Evolutionary conservation across 2,888 invertebrate species (phyloP), one percentile per base, ranked within the genome.

Genomic region (Plemyria rubiginata): DNA sequence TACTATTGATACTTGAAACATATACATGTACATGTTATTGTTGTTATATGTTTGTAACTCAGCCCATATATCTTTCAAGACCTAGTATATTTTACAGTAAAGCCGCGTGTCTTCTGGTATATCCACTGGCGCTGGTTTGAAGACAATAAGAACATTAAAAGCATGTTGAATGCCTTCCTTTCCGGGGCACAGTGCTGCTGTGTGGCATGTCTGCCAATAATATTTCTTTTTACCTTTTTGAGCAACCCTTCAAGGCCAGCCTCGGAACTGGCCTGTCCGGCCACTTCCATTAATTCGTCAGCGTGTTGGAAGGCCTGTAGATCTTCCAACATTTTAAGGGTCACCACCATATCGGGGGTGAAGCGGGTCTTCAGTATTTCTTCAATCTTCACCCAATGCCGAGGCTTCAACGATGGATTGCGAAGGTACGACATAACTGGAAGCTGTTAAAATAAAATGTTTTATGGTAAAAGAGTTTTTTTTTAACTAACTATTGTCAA

Each of bases 351-450:
- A 32, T 96, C 96, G 0, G 95, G 94, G 43, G 94, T 94, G 74
- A 97, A 95, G 72, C 96, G 96, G n/a, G 95, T 94, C 65, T 94
- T 93, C 0, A 98, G 81, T 12, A 96, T 87, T 13, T 94, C 94
- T 78, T 98, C 97, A 49, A 98, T 96, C 77, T 94, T 94, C n/a
- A 95, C 93, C 98, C 98, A 98, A 81, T 98, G 98, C 0, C 98
- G 95, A 55, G 94, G 91, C 78, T 96, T 96, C 54, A 98, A 85
- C 16, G 96, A 94, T 0, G 96, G 96, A 88, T 97, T 98, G 54
- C 97, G 94, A 41, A 98, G 88, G 77, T 96, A 96, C 0, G 95
- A 94, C 72, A 98, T 95, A 3, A 96, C 95, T 0, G 97, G 96
- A 54, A 97, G 79, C 94, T 95, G 78, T 66, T 22, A 12, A 15